A percentile compares a stretch with the other conserved stretches of the same genome.
Conservation (phyloP, 2,113 vertebrate genomes). For the Lucifuga dentata region DNA sequence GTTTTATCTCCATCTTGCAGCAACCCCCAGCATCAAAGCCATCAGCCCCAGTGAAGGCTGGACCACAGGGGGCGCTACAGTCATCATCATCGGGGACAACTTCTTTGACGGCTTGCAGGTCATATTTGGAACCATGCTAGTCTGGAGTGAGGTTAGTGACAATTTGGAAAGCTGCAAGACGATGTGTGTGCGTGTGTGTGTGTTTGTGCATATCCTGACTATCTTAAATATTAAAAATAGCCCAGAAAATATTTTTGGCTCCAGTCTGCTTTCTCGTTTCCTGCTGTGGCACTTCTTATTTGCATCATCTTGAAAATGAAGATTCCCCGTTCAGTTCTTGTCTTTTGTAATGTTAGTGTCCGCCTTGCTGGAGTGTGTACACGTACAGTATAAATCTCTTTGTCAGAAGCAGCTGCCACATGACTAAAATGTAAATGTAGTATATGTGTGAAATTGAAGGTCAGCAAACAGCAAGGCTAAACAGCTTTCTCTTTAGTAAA, state of each 20-base stretch:
- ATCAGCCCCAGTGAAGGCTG: conserved; percentile 99
- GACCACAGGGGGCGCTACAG: conserved; percentile 97
- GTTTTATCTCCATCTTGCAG: conserved; percentile 57
- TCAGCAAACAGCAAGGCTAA: conserved; percentile 69
- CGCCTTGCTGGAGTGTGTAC: conserved; percentile 53
- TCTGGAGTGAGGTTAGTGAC: conserved; percentile 96
- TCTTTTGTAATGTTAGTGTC: conserved; percentile 61
- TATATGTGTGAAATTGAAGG: conserved; percentile 78
- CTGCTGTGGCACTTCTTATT: conserved; percentile 38
- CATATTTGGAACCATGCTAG: conserved; percentile 99
- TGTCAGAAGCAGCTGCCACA: conserved; percentile 78
- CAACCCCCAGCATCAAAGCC: conserved; percentile 98
- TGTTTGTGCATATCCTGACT: background rate
- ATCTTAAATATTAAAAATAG: background rate
- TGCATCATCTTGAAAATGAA: conserved; percentile 26
- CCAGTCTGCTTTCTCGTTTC: conserved; percentile 35
- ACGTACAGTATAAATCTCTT: conserved; percentile 61
- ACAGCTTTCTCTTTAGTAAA: conserved; percentile 81
- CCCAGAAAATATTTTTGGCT: too few relatives aligned
- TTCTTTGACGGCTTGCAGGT: conserved; percentile 99
- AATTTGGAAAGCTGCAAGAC: background rate
- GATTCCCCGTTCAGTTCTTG: conserved; percentile 45
- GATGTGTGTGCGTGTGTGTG: background rate
- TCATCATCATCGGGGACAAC: conserved; percentile 99
- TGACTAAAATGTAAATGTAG: conserved; percentile 82